Evolutionary conservation across 1,140 invertebrate genomes (phyloP), one percentile per base, ranked within the genome.

Genomic region (Scaptomyza pallida): DNA sequence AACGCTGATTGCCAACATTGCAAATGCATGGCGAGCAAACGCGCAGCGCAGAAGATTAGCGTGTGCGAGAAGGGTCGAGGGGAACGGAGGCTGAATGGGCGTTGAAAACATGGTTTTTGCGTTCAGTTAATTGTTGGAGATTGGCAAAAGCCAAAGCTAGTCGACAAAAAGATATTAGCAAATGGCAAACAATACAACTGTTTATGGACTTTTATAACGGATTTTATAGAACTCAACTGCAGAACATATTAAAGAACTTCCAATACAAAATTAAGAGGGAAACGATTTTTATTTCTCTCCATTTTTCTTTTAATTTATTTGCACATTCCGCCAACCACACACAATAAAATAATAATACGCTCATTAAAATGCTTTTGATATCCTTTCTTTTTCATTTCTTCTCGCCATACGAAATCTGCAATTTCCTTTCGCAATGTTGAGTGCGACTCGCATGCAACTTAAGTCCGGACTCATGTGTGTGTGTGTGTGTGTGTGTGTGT

Each of bases 1-100:
- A 68, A 30, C 33, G 55, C 52, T 79, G 71, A 78, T 78, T 78
- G 70, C 69, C 62, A 52, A 52, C 67, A 72, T 76, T 23, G 60
- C 44, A 67, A 71, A 76, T 77, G 60, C 55, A 56, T 67, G 61
- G 50, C 33, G 15, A 61, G 47, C n/a, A 68, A 50, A 30, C 26
- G 9, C 8, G 26, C 33, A 5, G 12, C 10, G 3, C 3, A 37
- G n/a, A 12, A 37, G 33, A 37, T 37, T 12, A 37, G 33, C 5
- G n/a, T n/a, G n/a, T n/a, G n/a, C n/a, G n/a, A n/a, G n/a, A n/a
- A 37, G 33, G 33, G 12, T 2, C n/a, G n/a, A 23, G 33, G 41
- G 8, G 0, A 16, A 17, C 1, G n/a, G n/a, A 13, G 21, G n/a
- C 21, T 35, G 12, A n/a, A n/a, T 12, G 45, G 21, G 45, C 10